phyloP scores from a whole-genome alignment of 2,888 invertebrate genomes.

The Lasioglossum oenotherae region DNA sequence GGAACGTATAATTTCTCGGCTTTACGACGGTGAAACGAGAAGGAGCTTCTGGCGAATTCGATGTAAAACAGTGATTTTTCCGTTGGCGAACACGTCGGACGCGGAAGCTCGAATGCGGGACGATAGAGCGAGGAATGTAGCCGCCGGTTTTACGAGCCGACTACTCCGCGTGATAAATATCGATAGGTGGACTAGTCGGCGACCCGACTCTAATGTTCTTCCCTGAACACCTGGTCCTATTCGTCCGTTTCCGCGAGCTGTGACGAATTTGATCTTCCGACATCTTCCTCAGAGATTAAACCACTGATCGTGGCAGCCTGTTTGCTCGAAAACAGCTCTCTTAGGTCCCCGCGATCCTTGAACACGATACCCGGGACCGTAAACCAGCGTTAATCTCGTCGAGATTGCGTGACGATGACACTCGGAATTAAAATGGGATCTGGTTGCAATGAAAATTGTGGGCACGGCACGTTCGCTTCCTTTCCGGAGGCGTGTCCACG shows the following conservation, averaged over 20 bases:
- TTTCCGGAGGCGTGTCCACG: neutral
- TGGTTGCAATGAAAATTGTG: neutral
- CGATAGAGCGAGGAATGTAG: slow-evolving; percentile 27
- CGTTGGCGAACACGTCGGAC: neutral
- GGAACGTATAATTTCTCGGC: slow-evolving; percentile 16
- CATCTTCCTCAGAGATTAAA: neutral
- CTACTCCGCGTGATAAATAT: slow-evolving; percentile 37
- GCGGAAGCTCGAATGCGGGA: slow-evolving; percentile 18
- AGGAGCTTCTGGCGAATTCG: slow-evolving; percentile 21
- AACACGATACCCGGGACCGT: neutral
- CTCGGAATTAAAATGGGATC: neutral
- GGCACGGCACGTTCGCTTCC: neutral
- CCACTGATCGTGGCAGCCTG: neutral
- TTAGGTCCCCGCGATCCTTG: neutral
- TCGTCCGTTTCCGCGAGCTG: neutral
- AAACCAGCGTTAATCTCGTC: neutral
- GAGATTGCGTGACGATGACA: neutral
- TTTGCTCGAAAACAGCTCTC: neutral
- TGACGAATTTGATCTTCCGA: neutral
- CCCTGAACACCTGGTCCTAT: neutral
- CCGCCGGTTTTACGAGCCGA: slow-evolving; percentile 32
- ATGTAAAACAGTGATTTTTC: slow-evolving; percentile 22
- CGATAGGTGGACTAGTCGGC: slow-evolving; percentile 29
- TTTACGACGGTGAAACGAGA: slow-evolving; percentile 27
- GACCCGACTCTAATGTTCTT: slow-evolving; percentile 30